phyloP scores from a whole-genome alignment of 2,797 vertebrate genomes.

The Brachymystax lenok region DNA sequence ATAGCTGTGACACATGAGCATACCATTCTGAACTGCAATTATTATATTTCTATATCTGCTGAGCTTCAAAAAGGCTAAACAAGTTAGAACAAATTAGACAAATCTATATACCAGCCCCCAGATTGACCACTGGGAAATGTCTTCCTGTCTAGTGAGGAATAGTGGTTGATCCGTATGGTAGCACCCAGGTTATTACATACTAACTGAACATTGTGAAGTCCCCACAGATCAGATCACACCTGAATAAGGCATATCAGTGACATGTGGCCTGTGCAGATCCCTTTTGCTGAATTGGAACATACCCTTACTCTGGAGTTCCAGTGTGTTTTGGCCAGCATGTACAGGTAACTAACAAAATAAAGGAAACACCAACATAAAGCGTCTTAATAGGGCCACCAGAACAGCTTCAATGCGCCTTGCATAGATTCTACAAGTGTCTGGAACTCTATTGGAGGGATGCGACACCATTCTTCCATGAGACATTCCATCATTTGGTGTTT shows the following conservation, averaged over 20 bases:
- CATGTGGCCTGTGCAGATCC: background rate
- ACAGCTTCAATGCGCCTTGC: too few relatives aligned
- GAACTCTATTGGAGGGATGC: too few relatives aligned
- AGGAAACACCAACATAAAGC: too few relatives aligned
- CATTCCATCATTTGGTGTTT: too few relatives aligned
- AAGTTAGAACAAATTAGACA: background rate
- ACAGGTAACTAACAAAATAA: too few relatives aligned
- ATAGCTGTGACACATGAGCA: background rate
- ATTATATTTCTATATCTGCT: background rate
- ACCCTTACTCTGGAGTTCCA: background rate
- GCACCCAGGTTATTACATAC: background rate
- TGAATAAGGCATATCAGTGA: background rate
- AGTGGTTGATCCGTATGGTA: too few relatives aligned
- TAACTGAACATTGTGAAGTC: background rate
- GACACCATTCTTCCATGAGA: too few relatives aligned
- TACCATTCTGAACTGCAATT: background rate
- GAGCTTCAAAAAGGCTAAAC: background rate
- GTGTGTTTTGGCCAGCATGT: background rate
- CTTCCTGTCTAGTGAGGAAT: background rate
- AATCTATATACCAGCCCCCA: background rate
- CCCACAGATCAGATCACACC: background rate
- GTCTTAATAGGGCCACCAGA: too few relatives aligned
- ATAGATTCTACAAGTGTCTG: too few relatives aligned
- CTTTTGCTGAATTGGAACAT: background rate
- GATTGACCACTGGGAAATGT: background rate